A percentile compares a stretch with the other conserved stretches of the same genome.
phyloP scores from a whole-genome alignment of 2,113 vertebrate genomes.

The Notiomystis cincta region DNA sequence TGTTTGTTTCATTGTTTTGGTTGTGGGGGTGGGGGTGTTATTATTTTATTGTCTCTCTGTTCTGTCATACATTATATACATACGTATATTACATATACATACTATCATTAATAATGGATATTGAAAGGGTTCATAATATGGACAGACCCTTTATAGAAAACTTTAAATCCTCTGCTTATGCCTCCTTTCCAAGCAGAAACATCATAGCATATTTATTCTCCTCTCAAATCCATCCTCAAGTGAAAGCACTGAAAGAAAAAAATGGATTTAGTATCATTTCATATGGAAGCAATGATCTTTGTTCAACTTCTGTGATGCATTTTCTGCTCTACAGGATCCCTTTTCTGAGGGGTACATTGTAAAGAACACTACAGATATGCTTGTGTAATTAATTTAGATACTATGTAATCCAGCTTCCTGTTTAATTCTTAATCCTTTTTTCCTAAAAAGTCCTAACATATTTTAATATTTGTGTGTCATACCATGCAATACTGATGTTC shows the following conservation, averaged over 20 bases:
- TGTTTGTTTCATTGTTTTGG: not conserved
- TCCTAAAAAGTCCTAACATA: not conserved
- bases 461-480: not conserved
- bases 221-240: not conserved
- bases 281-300: not conserved
- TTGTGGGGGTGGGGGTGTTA: rapidly evolving
- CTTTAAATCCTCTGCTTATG: not conserved
- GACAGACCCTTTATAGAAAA: not conserved
- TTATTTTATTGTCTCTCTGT: not conserved
- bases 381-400: not conserved
- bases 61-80: not conserved
- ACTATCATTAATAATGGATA: not conserved
- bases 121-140: not conserved
- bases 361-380: not conserved
- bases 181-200: not conserved
- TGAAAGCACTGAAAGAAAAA: not conserved
- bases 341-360: not conserved
- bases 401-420: not conserved
- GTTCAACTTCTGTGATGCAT: not conserved
- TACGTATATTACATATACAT: not conserved
- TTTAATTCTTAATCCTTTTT: not conserved
- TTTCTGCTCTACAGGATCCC: not conserved
- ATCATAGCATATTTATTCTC: not conserved
- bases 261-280: not conserved
- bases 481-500: not conserved